These are phyloP conservation scores for Chinchilla lanigera DNA, from an alignment of 2,113 vertebrate genomes.

Conservation along the genomic window DNA sequence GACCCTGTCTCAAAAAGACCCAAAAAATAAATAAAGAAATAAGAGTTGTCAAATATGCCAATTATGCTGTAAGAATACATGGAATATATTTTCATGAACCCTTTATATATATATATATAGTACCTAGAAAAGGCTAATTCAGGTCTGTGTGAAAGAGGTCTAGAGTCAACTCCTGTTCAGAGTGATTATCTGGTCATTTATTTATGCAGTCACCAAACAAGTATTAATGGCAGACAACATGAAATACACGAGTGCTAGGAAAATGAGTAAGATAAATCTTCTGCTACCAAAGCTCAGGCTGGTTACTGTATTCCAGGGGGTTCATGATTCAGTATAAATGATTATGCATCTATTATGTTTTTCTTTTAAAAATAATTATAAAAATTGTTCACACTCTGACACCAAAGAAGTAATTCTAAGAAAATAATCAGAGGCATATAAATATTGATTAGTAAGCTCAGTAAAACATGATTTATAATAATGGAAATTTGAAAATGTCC, in stretches of 20 bases:
- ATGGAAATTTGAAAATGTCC: conserved; percentile 27
- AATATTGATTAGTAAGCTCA: conserved; percentile 22
- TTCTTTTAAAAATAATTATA: conserved; percentile 19
- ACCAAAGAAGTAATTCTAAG: conserved; percentile 24
- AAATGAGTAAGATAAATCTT: conserved; percentile 12
- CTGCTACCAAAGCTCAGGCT: background rate
- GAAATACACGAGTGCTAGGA: background rate
- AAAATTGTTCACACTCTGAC: background rate
- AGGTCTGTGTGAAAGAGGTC: background rate
- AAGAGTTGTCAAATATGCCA: background rate
- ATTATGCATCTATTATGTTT: background rate
- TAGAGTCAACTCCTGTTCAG: background rate
- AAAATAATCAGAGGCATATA: conserved; percentile 32
- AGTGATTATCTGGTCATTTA: conserved; percentile 1
- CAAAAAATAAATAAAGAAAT: too few relatives aligned
- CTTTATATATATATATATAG: background rate
- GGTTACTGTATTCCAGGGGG: background rate
- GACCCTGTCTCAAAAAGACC: too few relatives aligned
- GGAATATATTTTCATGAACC: background rate
- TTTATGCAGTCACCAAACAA: conserved; percentile 13
- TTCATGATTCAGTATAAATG: background rate
- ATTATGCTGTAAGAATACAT: background rate
- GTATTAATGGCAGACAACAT: background rate
- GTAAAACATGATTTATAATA: background rate
- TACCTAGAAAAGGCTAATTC: background rate